Evolutionary conservation across 2,797 vertebrate species (phyloP), one percentile per base, ranked within the genome.

Genomic region (Chelon auratus): DNA sequence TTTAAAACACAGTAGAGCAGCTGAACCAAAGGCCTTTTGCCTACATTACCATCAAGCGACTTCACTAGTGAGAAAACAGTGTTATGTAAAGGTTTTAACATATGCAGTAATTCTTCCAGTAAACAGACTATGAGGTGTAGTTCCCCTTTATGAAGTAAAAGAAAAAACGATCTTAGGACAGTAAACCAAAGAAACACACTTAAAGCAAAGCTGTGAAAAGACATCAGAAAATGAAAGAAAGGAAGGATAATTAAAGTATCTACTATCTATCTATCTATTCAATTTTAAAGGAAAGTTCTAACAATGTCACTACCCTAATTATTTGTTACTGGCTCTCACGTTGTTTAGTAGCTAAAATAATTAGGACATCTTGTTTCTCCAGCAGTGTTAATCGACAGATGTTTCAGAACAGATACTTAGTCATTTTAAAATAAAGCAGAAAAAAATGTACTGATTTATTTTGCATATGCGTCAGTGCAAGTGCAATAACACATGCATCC

Each of bases 401-500:
- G 30, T 33, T 58, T 22, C 30, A 14, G 56, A 60, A 66, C 0
- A n/a, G 30, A 47, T 51, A 40, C 47, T 18, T 53, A 13, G 30
- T 51, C 68, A 62, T 82, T 78, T 52, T 58, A 61, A 80, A 75
- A 69, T 30, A 5, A 60, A 54, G 54, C 10, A 13, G 8, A 69
- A 56, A 59, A 56, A 58, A 22, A 33, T 12, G 2, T 14, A 15
- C 58, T 39, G 56, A 63, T 84, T 77, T 66, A 26, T 75, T 17
- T 59, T 39, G 39, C 30, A 1, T 78, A 73, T 81, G 68, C 70
- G 42, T 86, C 78, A 81, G 51, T 59, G 33, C 30, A 7, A 63
- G 80, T 63, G 69, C 57, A 75, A 59, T 62, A 86, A 81, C 78
- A 61, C 68, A 64, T 77, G 68, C 62, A 82, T 85, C 76, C 76